Evolutionary conservation across 2,888 invertebrate genomes (phyloP).

Genomic region (Amblyjoppa proteus): DNA sequence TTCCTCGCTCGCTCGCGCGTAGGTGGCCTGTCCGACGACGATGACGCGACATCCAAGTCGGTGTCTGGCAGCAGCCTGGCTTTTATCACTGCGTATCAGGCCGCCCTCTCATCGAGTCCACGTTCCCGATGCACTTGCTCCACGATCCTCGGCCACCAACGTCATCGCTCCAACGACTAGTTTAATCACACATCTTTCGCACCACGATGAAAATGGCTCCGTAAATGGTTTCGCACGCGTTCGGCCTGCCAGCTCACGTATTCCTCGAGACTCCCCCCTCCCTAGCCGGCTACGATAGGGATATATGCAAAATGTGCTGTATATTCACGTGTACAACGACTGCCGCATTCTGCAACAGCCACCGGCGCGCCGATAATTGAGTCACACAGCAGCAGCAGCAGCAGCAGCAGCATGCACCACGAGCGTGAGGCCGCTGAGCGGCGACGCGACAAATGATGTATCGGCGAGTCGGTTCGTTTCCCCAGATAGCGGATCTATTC

Average conservation of each 20-base stretch:
- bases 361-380: slow-evolving; percentile 75
- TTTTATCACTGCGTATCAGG: slow-evolving; percentile 55
- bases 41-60: slow-evolving; percentile 19
- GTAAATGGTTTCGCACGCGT: slow-evolving; percentile 55
- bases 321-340: slow-evolving; percentile 21
- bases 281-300: neutral
- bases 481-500: slow-evolving; percentile 80
- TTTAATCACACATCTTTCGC: neutral
- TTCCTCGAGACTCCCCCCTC: neutral
- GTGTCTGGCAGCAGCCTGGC: slow-evolving; percentile 60
- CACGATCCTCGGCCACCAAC: neutral
- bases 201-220: slow-evolving; percentile 53
- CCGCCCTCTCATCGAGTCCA: slow-evolving; percentile 42
- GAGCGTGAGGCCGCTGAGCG: slow-evolving; percentile 59
- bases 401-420: neutral
- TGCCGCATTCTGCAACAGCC: slow-evolving; percentile 46
- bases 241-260: slow-evolving; percentile 26
- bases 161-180: slow-evolving; percentile 9
- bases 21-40: neutral
- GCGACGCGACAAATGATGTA: slow-evolving; percentile 78
- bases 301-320: slow-evolving; percentile 50
- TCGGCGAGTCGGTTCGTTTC: slow-evolving; percentile 78
- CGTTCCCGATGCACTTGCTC: slow-evolving; percentile 42
- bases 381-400: slow-evolving; percentile 69
- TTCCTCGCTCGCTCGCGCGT: slow-evolving; percentile 30